Conservation (phyloP, 2,797 vertebrate genomes). For the Phoebastria nigripes region DNA sequence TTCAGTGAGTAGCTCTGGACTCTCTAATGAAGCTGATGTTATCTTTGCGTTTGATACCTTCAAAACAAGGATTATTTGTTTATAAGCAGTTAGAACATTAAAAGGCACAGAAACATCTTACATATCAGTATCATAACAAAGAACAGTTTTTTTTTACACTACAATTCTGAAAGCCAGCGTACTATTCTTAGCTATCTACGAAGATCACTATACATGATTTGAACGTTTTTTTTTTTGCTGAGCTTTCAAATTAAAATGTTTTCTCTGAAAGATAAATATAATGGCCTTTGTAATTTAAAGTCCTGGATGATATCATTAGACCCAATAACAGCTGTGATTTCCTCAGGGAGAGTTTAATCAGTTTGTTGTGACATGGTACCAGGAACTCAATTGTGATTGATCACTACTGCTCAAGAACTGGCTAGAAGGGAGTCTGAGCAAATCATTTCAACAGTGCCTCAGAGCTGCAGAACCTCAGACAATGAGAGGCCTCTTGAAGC, state of each 20-base stretch:
- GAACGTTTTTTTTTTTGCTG: neutral
- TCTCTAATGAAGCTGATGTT: neutral
- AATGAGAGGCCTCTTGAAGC: slow-evolving; percentile 23
- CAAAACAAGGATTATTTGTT: neutral
- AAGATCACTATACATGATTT: neutral
- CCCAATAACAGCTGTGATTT: slow-evolving; percentile 72
- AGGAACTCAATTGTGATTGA: slow-evolving; percentile 75
- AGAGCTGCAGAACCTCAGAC: slow-evolving; percentile 32
- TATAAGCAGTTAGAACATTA: neutral
- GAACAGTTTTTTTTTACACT: neutral
- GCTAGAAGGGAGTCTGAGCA: slow-evolving; percentile 62
- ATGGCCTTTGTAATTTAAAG: slow-evolving; percentile 54
- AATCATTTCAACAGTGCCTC: slow-evolving; percentile 50
- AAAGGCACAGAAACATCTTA: neutral
- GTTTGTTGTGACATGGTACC: slow-evolving; percentile 67
- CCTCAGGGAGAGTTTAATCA: slow-evolving; percentile 72
- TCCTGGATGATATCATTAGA: slow-evolving; percentile 61
- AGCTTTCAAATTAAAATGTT: slow-evolving; percentile 46
- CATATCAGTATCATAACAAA: neutral
- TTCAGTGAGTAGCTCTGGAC: neutral
- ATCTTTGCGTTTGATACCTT: neutral
- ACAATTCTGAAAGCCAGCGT: neutral
- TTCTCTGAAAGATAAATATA: slow-evolving; percentile 50
- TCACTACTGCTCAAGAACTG: slow-evolving; percentile 62
- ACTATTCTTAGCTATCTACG: neutral